Evolutionary conservation across 2,888 invertebrate species (phyloP).

Genomic region (Hecatera dysodea): DNA sequence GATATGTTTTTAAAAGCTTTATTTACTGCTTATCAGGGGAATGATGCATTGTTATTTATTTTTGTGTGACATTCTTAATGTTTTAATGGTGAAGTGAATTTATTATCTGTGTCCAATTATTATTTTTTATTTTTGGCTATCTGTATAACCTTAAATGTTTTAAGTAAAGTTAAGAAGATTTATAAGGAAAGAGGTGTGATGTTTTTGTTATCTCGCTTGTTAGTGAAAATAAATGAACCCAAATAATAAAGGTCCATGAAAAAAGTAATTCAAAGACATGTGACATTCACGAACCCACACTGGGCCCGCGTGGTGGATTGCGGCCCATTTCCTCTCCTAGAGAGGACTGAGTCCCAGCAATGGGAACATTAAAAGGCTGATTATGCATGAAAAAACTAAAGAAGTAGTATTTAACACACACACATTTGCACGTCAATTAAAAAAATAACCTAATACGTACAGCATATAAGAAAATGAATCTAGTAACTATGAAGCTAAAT

Average conservation of each 20-base stretch:
- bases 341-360: too few relatives aligned
- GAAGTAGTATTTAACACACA: too few relatives aligned
- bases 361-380: too few relatives aligned
- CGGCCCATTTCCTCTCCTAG: too few relatives aligned
- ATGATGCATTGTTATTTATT: slow-evolving; percentile 52
- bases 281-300: too few relatives aligned
- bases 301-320: too few relatives aligned
- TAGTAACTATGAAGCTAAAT: too few relatives aligned
- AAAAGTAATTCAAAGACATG: too few relatives aligned
- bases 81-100: slow-evolving; percentile 29
- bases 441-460: too few relatives aligned
- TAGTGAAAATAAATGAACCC: not conserved
- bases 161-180: slow-evolving; percentile 14
- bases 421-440: too few relatives aligned
- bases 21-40: slow-evolving; percentile 48
- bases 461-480: too few relatives aligned
- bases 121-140: slow-evolving; percentile 14
- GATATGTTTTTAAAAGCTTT: slow-evolving; percentile 54
- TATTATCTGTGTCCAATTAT: slow-evolving; percentile 25
- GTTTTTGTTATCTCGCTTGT: not conserved
- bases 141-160: not conserved
- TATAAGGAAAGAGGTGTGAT: not conserved
- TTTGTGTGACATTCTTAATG: slow-evolving; percentile 34
- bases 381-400: too few relatives aligned
- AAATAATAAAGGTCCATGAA: not conserved